Evolutionary conservation across 2,113 vertebrate genomes (phyloP), one percentile per base, ranked within the genome.

Genomic region (Erpornis zantholeuca): DNA sequence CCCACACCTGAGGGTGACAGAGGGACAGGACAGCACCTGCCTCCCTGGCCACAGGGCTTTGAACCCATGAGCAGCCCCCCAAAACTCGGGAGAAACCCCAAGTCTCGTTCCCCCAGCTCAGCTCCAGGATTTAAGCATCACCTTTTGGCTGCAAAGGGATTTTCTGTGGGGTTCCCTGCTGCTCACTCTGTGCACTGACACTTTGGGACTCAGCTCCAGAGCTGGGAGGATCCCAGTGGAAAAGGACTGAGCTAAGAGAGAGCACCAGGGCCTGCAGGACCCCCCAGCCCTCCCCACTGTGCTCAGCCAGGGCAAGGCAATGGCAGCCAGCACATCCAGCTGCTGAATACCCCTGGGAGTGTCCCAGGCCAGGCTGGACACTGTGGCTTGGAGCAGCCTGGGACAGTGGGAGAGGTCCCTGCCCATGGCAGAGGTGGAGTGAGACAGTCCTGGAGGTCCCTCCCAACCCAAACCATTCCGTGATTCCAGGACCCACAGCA

Each of bases 41-140:
- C 11, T 53, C 36, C 42, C 42, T 3, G 12, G 11, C 9, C 79
- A 78, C 1, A 6, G 15, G 31, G 35, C 33, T 88, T 33, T 35
- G 17, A 25, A 52, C 3, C 21, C 12, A 8, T 11, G 3, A 50
- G 52, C 28, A 68, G 79, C 47, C 24, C 15, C 28, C 15, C 9
- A 31, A 35, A 68, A 47, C 12, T 1, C 2, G 4, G 44, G 10
- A 83, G 64, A 11, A 54, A 60, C 11, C 33, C 4, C 0, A 42
- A 25, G 11, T 17, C 28, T 54, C 36, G 1, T 10, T 38, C 5
- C 50, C 19, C 1, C 35, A 36, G 23, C 77, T 59, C 57, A 22
- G 81, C 65, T 66, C 64, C 20, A 3, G 1, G 24, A 28, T 13
- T 85, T 9, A 6, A 47, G 25, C 38, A 36, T 9, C 56, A 28